Percentiles rank a stretch among this genome's conserved stretches.
Conservation (phyloP, 2,888 invertebrate species). For the Podotricha telesiphe region DNA sequence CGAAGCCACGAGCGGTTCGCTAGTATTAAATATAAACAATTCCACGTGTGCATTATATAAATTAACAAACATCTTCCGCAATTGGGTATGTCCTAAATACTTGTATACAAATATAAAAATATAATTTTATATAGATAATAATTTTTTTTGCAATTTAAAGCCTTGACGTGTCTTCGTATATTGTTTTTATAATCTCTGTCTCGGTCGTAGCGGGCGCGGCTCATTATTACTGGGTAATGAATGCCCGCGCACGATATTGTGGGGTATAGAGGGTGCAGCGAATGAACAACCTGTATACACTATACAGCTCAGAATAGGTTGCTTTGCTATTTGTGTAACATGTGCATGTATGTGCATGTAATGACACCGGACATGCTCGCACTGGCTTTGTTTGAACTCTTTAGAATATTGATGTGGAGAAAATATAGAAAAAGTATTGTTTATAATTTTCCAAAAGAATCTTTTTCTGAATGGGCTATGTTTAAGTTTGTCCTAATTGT, state of each 20-base stretch:
- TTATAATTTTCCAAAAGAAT: slow-evolving; percentile 11
- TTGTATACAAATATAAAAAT: neutral
- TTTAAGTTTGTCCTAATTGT: slow-evolving; percentile 10
- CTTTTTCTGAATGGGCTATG: slow-evolving; percentile 4
- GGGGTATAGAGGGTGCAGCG: slow-evolving; percentile 40
- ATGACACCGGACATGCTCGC: slow-evolving; percentile 26
- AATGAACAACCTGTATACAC: slow-evolving; percentile 43
- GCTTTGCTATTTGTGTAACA: slow-evolving; percentile 21
- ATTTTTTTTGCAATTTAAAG: slow-evolving; percentile 20
- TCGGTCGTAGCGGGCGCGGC: slow-evolving; percentile 52
- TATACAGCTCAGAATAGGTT: slow-evolving; percentile 39
- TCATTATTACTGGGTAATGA: slow-evolving; percentile 70
- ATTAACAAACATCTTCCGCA: no score
- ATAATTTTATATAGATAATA: neutral
- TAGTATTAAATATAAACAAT: no score
- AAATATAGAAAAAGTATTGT: slow-evolving; percentile 6
- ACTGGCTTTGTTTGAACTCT: slow-evolving; percentile 22
- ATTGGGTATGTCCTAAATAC: no score
- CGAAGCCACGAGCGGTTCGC: no score
- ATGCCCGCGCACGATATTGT: slow-evolving; percentile 65
- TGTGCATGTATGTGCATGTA: slow-evolving; percentile 19
- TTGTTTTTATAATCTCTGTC: slow-evolving; percentile 48
- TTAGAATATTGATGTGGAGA: slow-evolving; percentile 22
- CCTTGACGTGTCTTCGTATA: slow-evolving; percentile 16
- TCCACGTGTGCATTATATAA: no score